Evolutionary conservation across 2,888 invertebrate genomes (phyloP).

Genomic region (Dasysyrphus albostriatus): DNA sequence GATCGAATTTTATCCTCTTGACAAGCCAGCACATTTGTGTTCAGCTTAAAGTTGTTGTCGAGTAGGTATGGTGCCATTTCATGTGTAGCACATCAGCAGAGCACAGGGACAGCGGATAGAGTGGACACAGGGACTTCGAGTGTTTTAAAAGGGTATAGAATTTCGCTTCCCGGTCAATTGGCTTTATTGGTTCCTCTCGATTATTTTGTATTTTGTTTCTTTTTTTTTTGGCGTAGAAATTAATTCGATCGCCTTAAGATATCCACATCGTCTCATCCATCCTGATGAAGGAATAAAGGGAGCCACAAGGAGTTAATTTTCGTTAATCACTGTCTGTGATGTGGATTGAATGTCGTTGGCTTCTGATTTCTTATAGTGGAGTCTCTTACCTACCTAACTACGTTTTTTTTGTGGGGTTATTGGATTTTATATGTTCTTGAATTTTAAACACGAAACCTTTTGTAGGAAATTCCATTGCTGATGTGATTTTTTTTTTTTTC

Average conservation of each 20-base stretch:
- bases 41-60: slow-evolving; percentile 12
- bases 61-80: slow-evolving; percentile 36
- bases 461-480: slow-evolving; percentile 56
- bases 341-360: slow-evolving; percentile 73
- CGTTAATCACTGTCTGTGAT: slow-evolving; percentile 73
- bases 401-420: slow-evolving; percentile 1
- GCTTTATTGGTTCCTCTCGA: slow-evolving; percentile 45
- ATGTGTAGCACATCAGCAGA: not conserved
- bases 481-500: not conserved
- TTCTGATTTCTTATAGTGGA: slow-evolving; percentile 56
- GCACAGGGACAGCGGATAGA: not conserved
- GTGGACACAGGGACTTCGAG: slow-evolving; percentile 22
- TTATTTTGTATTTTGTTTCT: slow-evolving; percentile 38
- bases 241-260: slow-evolving; percentile 75
- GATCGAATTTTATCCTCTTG: slow-evolving; percentile 83
- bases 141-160: slow-evolving; percentile 63
- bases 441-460: slow-evolving; percentile 44
- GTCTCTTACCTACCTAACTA: not conserved
- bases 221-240: slow-evolving; percentile 59
- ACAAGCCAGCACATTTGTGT: slow-evolving; percentile 75
- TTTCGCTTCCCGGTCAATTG: slow-evolving; percentile 72
- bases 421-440: slow-evolving; percentile 43
- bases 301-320: slow-evolving; percentile 74
- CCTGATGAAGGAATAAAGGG: slow-evolving; percentile 14
- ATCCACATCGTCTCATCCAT: slow-evolving; percentile 69